phyloP scores from a whole-genome alignment of 2,888 invertebrate species.

The Ceriagrion tenellum region DNA sequence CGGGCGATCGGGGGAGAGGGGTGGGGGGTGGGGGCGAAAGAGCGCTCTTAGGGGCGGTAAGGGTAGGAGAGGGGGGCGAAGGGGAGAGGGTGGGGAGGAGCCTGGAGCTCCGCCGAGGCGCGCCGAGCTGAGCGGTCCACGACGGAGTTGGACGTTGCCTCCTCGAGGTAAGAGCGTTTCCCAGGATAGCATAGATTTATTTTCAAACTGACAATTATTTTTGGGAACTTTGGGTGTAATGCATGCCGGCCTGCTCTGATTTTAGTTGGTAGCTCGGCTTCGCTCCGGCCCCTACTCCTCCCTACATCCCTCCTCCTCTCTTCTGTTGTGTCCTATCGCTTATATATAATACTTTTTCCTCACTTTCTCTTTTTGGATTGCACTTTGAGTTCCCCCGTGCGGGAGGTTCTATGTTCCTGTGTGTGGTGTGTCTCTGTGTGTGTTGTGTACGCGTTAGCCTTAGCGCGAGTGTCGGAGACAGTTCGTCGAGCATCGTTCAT shows the following conservation, averaged over 20 bases:
- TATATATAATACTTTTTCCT: slow-evolving; percentile 34
- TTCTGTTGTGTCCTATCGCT: slow-evolving; percentile 41
- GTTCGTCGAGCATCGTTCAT: background rate
- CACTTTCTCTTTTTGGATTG: slow-evolving; percentile 62
- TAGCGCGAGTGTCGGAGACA: slow-evolving; percentile 12
- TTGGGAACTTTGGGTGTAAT: slow-evolving; percentile 72
- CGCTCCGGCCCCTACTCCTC: slow-evolving; percentile 63
- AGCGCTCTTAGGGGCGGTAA: slow-evolving; percentile 70
- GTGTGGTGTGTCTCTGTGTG: slow-evolving; percentile 26
- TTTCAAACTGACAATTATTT: slow-evolving; percentile 73
- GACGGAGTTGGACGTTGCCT: slow-evolving; percentile 70
- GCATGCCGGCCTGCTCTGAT: slow-evolving; percentile 70
- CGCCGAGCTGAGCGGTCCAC: slow-evolving; percentile 64
- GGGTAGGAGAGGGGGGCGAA: slow-evolving; percentile 19
- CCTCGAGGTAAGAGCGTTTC: slow-evolving; percentile 71
- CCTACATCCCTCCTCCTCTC: slow-evolving; percentile 44
- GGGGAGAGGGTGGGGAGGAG: slow-evolving; percentile 5
- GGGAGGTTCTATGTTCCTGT: slow-evolving; percentile 43
- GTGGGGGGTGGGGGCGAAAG: background rate
- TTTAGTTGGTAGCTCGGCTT: slow-evolving; percentile 68
- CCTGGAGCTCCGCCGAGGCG: slow-evolving; percentile 58
- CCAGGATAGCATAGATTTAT: slow-evolving; percentile 72
- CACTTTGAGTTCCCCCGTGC: slow-evolving; percentile 21
- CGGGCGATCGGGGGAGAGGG: slow-evolving; percentile 55
- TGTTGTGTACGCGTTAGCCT: slow-evolving; percentile 24